Conservation (phyloP, 2,888 invertebrate species). For the Colostygia pectinataria region DNA sequence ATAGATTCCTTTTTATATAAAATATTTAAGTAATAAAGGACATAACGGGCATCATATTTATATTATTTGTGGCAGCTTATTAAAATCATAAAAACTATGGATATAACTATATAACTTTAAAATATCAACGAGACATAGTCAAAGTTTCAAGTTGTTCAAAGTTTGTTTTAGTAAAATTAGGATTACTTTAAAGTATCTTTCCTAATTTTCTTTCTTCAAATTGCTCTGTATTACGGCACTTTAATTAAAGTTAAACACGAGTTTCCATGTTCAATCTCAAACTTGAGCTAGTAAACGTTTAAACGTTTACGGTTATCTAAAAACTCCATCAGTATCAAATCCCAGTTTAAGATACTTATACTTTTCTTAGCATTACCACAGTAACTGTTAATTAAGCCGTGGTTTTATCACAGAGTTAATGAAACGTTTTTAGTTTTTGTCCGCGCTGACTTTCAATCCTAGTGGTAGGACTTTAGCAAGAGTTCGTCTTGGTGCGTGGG, state of each 20-base stretch:
- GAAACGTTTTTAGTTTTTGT: no score
- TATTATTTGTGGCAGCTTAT: no score
- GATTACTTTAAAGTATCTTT: constrained; percentile 4
- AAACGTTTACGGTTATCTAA: constrained; percentile 20
- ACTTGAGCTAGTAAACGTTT: constrained; percentile 6
- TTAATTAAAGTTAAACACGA: constrained; percentile 23
- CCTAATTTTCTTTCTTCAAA: constrained; percentile 18
- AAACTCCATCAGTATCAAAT: constrained; percentile 19
- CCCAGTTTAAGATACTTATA: constrained; percentile 1
- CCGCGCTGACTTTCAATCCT: no score
- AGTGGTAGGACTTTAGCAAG: no score
- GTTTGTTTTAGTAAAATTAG: not conserved
- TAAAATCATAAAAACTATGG: no score
- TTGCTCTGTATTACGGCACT: constrained; percentile 11
- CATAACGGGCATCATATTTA: no score
- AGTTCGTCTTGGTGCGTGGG: no score
- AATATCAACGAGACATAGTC: no score
- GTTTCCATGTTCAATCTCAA: constrained; percentile 18
- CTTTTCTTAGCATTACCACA: constrained; percentile 1
- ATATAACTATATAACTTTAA: no score
- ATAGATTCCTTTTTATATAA: no score
- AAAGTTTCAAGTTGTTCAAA: no score
- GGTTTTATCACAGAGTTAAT: not conserved
- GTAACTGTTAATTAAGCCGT: not conserved
- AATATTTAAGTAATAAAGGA: no score